Evolutionary conservation across 2,888 invertebrate genomes (phyloP), one percentile per base, ranked within the genome.

Genomic region (Ectemnius cavifrons): DNA sequence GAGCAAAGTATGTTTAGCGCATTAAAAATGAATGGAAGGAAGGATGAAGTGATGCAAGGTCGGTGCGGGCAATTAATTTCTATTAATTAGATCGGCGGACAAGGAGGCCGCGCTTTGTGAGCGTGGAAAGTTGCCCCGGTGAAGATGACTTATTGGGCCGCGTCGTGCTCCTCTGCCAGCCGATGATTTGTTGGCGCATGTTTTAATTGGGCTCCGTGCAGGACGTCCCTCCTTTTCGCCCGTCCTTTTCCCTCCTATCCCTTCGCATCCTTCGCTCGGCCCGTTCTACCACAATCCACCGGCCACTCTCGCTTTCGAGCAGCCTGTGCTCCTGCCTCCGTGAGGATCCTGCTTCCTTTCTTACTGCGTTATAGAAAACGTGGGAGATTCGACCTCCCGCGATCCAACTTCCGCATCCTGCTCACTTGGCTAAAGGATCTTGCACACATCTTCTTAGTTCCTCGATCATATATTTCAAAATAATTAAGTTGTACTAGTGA

Each of bases 301-400:
- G 66, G 66, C 66, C 79, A 77, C 75, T 82, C 80, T 81, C 77
- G 75, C 80, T 81, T 82, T 82, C 77, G 73, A 37, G 37, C 69
- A 67, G 66, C 60, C 46, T 20, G 63, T 63, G 59, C 45, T 62
- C 62, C 63, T 28, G 61, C 58, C 60, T 11, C 79, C 60, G 20
- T 3, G 57, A 16, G 63, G 47, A 73, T 60, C 59, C 59, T 64
- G 65, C 46, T 27, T 60, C 69, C 67, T 60, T 58, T 46, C 56
- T 20, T 16, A 16, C 52, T 52, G n/a, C 52, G 61, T 63, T 37
- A 63, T 61, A 57, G 59, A 59, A 71, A 68, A 73, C 67, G 73
- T 57, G 61, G 71, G 52, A 63, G 60, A 60, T 68, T 72, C 67
- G 67, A 72, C 67, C 64, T 75, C 63, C 68, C 66, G 57, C 57